phyloP scores from a whole-genome alignment of 2,113 vertebrate species.

The Rhinolophus sinicus region DNA sequence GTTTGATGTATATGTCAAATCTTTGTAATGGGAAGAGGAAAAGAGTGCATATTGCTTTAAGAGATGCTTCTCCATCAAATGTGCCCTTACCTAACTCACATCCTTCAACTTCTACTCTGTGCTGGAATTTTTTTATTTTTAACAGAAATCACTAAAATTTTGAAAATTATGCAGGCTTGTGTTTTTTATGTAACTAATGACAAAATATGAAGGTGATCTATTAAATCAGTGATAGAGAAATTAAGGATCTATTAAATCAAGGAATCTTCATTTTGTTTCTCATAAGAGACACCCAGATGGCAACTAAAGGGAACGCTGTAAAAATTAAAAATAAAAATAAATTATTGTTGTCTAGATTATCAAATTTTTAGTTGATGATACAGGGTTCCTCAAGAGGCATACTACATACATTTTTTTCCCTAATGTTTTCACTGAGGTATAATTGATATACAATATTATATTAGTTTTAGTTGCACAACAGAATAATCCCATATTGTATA shows the following conservation, averaged over 20 bases:
- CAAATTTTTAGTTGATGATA: neutral
- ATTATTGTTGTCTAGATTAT: neutral
- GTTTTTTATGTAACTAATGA: neutral
- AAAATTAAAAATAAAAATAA: neutral
- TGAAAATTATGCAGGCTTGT: neutral
- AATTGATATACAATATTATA: neutral
- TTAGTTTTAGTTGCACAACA: neutral
- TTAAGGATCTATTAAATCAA: neutral
- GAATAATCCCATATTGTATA: neutral
- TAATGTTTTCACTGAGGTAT: neutral
- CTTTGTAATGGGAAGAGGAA: neutral
- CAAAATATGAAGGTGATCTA: neutral
- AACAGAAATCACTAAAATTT: neutral
- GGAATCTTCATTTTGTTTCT: neutral
- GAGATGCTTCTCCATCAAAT: neutral
- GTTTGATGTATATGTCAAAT: slow-evolving; percentile 49
- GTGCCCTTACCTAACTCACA: slow-evolving; percentile 5
- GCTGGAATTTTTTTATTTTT: neutral
- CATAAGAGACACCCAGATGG: neutral
- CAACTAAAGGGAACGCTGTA: neutral
- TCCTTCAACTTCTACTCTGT: neutral
- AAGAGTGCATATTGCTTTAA: neutral
- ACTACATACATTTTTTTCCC: neutral
- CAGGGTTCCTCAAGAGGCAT: neutral
- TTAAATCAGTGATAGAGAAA: neutral